phyloP scores from a whole-genome alignment of 1,140 invertebrate genomes.

The Drosophila sturtevanti region DNA sequence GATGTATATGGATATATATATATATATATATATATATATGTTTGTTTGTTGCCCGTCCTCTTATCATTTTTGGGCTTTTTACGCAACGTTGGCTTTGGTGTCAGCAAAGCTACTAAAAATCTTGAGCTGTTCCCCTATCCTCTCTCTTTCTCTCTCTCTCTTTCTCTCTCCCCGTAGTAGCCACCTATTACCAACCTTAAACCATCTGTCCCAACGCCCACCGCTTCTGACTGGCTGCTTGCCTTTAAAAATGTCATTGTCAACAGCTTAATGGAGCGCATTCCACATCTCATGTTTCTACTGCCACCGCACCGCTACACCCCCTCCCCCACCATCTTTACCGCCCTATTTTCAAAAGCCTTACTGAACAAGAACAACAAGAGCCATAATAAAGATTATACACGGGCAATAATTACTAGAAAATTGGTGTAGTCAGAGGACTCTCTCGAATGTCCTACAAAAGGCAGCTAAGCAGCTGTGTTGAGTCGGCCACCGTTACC shows the following conservation, averaged over 20 bases:
- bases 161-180: too few species aligned
- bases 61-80: slow-evolving; percentile 14
- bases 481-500: not conserved
- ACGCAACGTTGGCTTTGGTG: slow-evolving; percentile 11
- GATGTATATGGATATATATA: too few species aligned
- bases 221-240: not conserved
- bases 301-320: not conserved
- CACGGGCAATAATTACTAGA: slow-evolving; percentile 75
- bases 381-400: slow-evolving; percentile 78
- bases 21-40: not conserved
- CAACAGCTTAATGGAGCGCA: slow-evolving; percentile 76
- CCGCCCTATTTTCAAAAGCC: not conserved
- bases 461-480: slow-evolving; percentile 48
- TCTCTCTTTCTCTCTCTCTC: not conserved
- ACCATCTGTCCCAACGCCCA: slow-evolving; percentile 30
- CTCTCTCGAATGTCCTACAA: slow-evolving; percentile 25
- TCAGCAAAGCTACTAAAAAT: slow-evolving; percentile 7
- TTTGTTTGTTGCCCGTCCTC: not conserved
- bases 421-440: slow-evolving; percentile 40
- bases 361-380: slow-evolving; percentile 33
- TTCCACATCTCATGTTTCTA: slow-evolving; percentile 50
- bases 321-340: not conserved
- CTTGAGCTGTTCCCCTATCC: not conserved
- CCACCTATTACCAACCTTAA: not conserved
- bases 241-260: slow-evolving; percentile 63